Conservation (phyloP, 2,888 invertebrate genomes). For the Nemurella pictetii region DNA sequence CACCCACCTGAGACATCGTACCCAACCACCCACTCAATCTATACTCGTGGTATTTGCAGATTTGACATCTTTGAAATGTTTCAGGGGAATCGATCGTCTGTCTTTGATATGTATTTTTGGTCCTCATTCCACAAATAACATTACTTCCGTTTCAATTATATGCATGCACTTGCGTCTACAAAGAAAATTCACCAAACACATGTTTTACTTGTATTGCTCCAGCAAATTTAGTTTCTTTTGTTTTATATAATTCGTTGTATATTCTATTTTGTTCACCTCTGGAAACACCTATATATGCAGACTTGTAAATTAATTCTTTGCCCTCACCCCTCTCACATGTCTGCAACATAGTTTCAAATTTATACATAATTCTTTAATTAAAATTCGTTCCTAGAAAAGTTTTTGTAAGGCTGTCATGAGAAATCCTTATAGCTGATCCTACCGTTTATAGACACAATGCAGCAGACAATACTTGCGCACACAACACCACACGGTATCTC, state of each 20-base stretch:
- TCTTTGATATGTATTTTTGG: no score
- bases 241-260: no score
- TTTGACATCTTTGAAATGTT: not conserved
- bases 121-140: no score
- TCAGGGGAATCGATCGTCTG: not conserved
- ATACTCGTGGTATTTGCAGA: not conserved
- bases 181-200: no score
- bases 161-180: no score
- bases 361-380: not conserved
- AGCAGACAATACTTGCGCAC: not conserved
- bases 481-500: not conserved
- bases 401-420: no score
- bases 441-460: not conserved
- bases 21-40: not conserved
- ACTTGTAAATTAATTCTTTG: not conserved
- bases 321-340: not conserved
- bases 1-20: not conserved
- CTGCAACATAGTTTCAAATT: not conserved
- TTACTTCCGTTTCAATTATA: no score
- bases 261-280: no score
- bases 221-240: no score
- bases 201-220: no score
- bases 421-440: no score
- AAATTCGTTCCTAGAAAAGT: not conserved
- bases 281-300: not conserved